Conservation (phyloP, 2,888 invertebrate genomes). For the Lypha dubia region DNA sequence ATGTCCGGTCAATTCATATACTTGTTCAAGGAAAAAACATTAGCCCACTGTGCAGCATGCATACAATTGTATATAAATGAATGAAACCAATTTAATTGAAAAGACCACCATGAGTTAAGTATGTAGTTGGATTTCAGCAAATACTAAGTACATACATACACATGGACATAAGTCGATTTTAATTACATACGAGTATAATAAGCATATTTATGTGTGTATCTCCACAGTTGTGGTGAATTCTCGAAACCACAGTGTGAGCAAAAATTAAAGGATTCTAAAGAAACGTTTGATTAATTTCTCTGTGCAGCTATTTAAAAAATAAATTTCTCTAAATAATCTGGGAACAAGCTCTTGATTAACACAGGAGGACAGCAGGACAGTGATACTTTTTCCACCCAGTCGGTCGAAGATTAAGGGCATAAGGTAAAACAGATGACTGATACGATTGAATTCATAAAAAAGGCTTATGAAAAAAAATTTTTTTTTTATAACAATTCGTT, state of each 20-base stretch:
- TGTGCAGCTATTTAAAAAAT: neutral
- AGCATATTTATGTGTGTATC: neutral
- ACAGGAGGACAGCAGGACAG: too few relatives aligned
- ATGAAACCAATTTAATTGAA: slow-evolving; percentile 45
- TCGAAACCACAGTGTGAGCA: neutral
- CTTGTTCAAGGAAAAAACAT: too few relatives aligned
- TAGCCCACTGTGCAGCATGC: too few relatives aligned
- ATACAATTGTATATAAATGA: slow-evolving; percentile 40
- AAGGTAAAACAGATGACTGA: too few relatives aligned
- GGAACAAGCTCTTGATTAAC: neutral
- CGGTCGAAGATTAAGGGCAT: too few relatives aligned
- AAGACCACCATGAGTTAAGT: slow-evolving; percentile 60
- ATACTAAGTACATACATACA: too few relatives aligned
- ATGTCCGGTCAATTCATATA: too few relatives aligned
- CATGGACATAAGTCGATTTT: too few relatives aligned
- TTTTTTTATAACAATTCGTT: too few relatives aligned
- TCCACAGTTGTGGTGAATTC: neutral
- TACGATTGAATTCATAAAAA: too few relatives aligned
- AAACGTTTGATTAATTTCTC: neutral
- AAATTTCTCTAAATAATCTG: neutral
- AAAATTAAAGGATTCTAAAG: neutral
- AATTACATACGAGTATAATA: neutral
- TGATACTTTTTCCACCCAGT: too few relatives aligned
- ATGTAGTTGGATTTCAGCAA: slow-evolving; percentile 11
- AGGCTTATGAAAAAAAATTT: too few relatives aligned